Percentiles rank a stretch among this genome's conserved stretches.
These are phyloP conservation scores for Tetramorium bicarinatum DNA, from an alignment of 2,888 invertebrate genomes.

Conservation along the genomic window DNA sequence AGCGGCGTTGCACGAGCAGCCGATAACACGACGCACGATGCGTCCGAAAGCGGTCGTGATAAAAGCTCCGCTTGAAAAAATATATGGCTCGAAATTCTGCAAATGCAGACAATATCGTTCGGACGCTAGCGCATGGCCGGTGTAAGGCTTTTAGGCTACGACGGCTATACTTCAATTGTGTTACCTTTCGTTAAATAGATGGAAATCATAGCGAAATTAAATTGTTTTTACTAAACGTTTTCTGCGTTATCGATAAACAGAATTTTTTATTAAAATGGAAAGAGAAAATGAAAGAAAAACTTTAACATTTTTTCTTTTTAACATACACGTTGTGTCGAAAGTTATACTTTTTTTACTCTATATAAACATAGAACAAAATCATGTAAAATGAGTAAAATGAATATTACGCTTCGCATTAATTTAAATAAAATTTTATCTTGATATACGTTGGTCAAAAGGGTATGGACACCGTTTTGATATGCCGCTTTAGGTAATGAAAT, in stretches of 20 bases:
- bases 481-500: neutral
- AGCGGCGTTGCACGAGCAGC: slow-evolving; percentile 58
- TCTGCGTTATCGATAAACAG: neutral
- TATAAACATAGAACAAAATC: neutral
- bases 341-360: neutral
- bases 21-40: slow-evolving; percentile 64
- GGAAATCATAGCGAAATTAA: slow-evolving; percentile 4
- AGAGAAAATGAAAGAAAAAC: neutral
- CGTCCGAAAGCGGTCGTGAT: slow-evolving; percentile 35
- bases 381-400: neutral
- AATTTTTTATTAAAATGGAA: neutral
- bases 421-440: neutral
- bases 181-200: slow-evolving; percentile 12
- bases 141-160: slow-evolving; percentile 16
- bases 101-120: slow-evolving; percentile 18
- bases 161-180: slow-evolving; percentile 12
- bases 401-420: neutral
- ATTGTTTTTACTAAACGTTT: neutral
- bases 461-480: slow-evolving; percentile 11
- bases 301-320: neutral
- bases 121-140: neutral
- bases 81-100: slow-evolving; percentile 31
- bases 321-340: neutral
- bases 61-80: slow-evolving; percentile 56
- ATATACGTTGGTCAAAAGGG: neutral